Percentiles rank a stretch among this genome's conserved stretches.
Evolutionary conservation across 2,888 invertebrate genomes (phyloP).

Genomic region (Athrips mouffetella): DNA sequence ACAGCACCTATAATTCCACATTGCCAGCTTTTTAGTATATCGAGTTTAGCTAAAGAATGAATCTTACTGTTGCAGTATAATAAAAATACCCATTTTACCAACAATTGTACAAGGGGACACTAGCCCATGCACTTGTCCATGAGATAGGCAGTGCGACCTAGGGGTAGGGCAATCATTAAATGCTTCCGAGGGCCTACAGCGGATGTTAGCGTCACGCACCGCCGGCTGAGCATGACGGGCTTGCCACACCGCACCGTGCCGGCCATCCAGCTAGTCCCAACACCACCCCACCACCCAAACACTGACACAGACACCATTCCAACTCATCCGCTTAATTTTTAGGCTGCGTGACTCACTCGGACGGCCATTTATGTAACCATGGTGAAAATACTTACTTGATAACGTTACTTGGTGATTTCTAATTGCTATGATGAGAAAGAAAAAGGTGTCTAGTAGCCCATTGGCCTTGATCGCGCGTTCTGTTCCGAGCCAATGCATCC

Average conservation of each 20-base stretch:
- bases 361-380: slow-evolving; percentile 31
- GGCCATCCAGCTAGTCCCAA: too few relatives aligned
- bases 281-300: slow-evolving; percentile 29
- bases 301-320: slow-evolving; percentile 10
- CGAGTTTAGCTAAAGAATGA: too few relatives aligned
- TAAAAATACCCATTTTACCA: too few relatives aligned
- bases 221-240: slow-evolving; percentile 60
- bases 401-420: slow-evolving; percentile 12
- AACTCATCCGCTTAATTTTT: slow-evolving; percentile 17
- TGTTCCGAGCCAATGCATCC: slow-evolving; percentile 49
- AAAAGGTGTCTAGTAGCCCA: slow-evolving; percentile 42
- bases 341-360: slow-evolving; percentile 16
- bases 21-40: too few relatives aligned
- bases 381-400: slow-evolving; percentile 31
- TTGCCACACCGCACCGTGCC: slow-evolving; percentile 56
- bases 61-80: too few relatives aligned
- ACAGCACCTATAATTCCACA: too few relatives aligned
- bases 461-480: slow-evolving; percentile 56
- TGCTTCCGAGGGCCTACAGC: slow-evolving; percentile 59
- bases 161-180: slow-evolving; percentile 50
- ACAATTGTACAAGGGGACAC: slow-evolving; percentile 20
- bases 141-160: slow-evolving; percentile 23
- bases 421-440: slow-evolving; percentile 23
- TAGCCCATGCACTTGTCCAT: slow-evolving; percentile 29
- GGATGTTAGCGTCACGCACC: slow-evolving; percentile 68